Conservation (phyloP, 1,140 invertebrate genomes). For the Anastatus disparis region DNA sequence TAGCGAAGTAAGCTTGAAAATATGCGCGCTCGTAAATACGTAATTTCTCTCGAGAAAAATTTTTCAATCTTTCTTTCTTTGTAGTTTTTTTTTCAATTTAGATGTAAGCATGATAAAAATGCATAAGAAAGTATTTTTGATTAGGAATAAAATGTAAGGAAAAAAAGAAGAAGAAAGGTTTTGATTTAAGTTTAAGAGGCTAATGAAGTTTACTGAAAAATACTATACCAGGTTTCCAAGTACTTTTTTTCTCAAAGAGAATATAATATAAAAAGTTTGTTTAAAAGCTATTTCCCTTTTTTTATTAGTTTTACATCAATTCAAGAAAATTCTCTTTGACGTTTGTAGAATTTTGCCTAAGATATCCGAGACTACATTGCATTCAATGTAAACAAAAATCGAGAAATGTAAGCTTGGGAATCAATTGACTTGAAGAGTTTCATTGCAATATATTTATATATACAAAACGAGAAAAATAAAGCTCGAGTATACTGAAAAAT, state of each 20-base stretch:
- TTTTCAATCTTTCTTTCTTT: background rate
- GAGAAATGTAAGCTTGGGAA: slow-evolving; percentile 9
- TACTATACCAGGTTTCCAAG: too few relatives aligned
- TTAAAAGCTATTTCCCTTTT: too few relatives aligned
- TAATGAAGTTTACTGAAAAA: slow-evolving; percentile 33
- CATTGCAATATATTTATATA: too few relatives aligned
- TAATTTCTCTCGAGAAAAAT: background rate
- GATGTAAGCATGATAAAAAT: background rate
- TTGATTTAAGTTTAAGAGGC: slow-evolving; percentile 23
- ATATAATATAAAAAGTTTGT: too few relatives aligned
- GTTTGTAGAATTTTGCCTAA: slow-evolving; percentile 12
- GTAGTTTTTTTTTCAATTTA: background rate
- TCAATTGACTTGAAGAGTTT: slow-evolving; percentile 14
- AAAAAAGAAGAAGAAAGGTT: background rate
- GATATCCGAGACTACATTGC: background rate
- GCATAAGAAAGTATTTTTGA: slow-evolving; percentile 24
- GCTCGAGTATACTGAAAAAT: too few relatives aligned
- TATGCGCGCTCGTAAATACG: background rate
- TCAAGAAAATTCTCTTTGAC: slow-evolving; percentile 29
- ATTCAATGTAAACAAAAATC: slow-evolving; percentile 23
- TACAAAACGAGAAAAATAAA: too few relatives aligned
- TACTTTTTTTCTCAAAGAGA: too few relatives aligned
- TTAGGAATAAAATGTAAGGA: too few relatives aligned
- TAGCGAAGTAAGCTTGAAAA: background rate
- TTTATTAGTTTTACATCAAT: slow-evolving; percentile 33